phyloP scores from a whole-genome alignment of 2,797 vertebrate species.

The Brotula barbata region DNA sequence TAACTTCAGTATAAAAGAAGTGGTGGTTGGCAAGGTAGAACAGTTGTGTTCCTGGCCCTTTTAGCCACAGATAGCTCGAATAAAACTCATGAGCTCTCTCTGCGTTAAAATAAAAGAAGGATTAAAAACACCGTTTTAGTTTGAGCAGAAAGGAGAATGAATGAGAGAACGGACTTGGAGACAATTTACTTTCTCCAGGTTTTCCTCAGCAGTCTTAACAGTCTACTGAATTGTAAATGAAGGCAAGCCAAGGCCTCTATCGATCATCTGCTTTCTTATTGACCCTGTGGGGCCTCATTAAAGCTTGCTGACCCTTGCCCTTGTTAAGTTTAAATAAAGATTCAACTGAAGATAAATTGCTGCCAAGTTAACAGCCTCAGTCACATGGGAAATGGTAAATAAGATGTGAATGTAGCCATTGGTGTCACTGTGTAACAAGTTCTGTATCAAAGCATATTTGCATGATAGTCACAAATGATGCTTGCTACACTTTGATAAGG shows the following conservation, averaged over 20 bases:
- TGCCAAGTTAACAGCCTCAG: background rate
- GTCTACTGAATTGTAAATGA: constrained; percentile 24
- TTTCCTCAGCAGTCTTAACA: background rate
- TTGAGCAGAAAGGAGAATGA: no score
- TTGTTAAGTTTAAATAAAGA: constrained; percentile 15
- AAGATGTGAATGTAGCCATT: background rate
- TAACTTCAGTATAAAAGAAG: constrained; percentile 18
- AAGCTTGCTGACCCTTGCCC: constrained; percentile 7
- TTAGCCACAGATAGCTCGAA: constrained; percentile 36
- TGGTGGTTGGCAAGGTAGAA: constrained; percentile 4
- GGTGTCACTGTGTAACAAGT: constrained; percentile 1
- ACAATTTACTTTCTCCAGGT: no score
- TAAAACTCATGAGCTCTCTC: constrained; percentile 14
- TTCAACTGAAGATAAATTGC: constrained; percentile 19
- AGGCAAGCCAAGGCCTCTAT: constrained; percentile 22
- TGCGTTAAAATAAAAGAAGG: background rate
- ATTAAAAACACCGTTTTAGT: constrained; percentile 10
- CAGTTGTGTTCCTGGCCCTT: constrained; percentile 15
- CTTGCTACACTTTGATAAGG: background rate
- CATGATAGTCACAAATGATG: background rate
- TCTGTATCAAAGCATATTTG: background rate
- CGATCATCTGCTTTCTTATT: constrained; percentile 37
- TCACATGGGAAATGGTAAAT: constrained; percentile 6
- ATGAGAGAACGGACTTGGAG: no score
- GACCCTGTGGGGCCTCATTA: constrained; percentile 31